These are phyloP conservation scores for Lepidurus couesii DNA, from an alignment of 1,140 invertebrate species.

Conservation along the genomic window DNA sequence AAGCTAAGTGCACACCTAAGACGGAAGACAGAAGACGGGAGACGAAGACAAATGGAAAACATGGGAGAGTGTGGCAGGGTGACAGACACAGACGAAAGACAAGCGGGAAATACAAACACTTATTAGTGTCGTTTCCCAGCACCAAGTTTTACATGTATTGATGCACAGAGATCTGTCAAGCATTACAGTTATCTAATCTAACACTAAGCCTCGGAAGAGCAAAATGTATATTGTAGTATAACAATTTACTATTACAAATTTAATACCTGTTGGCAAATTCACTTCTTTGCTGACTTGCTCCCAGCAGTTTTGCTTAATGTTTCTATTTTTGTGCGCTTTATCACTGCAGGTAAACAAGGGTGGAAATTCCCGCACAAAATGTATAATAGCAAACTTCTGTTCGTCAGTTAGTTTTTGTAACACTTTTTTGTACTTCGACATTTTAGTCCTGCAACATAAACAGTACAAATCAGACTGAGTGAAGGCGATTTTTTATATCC, in stretches of 20 bases:
- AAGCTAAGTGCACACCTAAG: no score
- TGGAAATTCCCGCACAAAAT: no score
- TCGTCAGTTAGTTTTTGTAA: neutral
- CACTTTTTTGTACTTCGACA: neutral
- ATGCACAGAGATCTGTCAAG: neutral
- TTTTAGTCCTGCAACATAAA: conserved; percentile 17
- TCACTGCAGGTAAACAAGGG: no score
- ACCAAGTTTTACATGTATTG: neutral
- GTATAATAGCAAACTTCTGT: no score
- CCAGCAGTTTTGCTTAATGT: no score
- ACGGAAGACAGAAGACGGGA: no score
- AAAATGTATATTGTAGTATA: neutral
- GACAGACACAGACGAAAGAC: neutral
- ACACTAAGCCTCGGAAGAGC: neutral
- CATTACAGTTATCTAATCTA: neutral
- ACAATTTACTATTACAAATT: neutral
- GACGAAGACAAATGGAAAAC: no score
- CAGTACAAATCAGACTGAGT: neutral
- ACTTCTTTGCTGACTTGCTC: neutral
- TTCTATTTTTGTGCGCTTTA: no score
- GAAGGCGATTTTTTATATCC: neutral
- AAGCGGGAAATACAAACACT: neutral
- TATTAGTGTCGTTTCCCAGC: neutral
- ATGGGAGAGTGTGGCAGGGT: neutral
- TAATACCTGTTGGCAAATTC: no score